phyloP scores from a whole-genome alignment of 2,113 vertebrate genomes.

The Campylomormyrus tamandua region DNA sequence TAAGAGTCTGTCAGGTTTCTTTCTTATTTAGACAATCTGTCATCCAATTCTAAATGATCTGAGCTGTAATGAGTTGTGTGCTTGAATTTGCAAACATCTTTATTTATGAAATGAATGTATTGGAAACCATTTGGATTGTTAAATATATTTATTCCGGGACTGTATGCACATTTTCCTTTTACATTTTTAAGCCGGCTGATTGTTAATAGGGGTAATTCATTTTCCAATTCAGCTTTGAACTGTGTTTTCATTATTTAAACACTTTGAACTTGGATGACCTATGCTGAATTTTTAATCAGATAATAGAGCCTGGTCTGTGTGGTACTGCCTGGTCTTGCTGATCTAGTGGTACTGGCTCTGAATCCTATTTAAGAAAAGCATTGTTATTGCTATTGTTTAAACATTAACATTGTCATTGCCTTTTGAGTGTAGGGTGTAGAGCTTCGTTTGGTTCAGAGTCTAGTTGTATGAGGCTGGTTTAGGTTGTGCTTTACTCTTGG shows the following conservation, averaged over 20 bases:
- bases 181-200: neutral
- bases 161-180: conserved; percentile 1
- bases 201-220: neutral
- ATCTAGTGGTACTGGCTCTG: neutral
- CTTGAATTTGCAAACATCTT: neutral
- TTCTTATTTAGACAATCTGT: neutral
- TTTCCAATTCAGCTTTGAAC: neutral
- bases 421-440: neutral
- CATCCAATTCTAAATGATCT: neutral
- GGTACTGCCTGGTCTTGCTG: neutral
- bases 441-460: neutral
- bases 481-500: neutral
- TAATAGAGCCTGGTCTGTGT: neutral
- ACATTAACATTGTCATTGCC: neutral
- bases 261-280: neutral
- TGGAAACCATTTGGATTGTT: neutral
- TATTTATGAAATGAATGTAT: neutral
- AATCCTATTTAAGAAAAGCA: neutral
- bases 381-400: neutral
- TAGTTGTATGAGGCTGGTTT: neutral
- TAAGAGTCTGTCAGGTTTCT: neutral
- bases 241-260: conserved; percentile 9
- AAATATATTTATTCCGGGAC: neutral
- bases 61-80: neutral
- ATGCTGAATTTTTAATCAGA: neutral